Conservation (phyloP, 2,888 invertebrate species). For the Mesodorylaimus sp. region DNA sequence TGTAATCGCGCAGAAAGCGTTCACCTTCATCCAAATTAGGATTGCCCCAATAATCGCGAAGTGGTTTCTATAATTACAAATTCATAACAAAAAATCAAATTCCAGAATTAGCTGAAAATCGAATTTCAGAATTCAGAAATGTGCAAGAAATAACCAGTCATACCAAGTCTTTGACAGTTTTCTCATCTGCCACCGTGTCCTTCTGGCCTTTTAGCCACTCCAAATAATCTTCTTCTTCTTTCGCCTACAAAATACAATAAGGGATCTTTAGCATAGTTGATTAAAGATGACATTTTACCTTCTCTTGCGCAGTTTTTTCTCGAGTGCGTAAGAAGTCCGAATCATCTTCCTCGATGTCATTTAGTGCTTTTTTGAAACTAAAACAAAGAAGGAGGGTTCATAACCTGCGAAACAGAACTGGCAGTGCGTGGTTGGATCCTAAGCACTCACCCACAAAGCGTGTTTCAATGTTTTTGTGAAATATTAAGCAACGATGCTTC, state of each 20-base stretch:
- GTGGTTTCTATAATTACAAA: conserved; percentile 41
- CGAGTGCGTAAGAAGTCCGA: conserved; percentile 31
- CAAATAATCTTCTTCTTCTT: conserved; percentile 45
- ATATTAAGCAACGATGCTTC: too few relatives aligned
- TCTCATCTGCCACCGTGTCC: conserved; percentile 16
- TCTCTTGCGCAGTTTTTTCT: conserved; percentile 28
- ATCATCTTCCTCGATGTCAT: conserved; percentile 31
- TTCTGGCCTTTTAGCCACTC: conserved; percentile 57
- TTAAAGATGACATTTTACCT: conserved; percentile 17
- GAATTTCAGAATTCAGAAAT: neutral
- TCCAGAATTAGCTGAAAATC: neutral
- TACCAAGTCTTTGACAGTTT: conserved; percentile 11
- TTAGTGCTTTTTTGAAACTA: conserved; percentile 21
- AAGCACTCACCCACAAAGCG: neutral
- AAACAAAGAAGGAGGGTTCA: conserved; percentile 11
- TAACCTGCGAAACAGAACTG: too few relatives aligned
- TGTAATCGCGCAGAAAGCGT: conserved; percentile 73
- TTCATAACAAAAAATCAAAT: neutral
- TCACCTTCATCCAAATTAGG: conserved; percentile 63
- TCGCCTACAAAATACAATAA: conserved; percentile 14
- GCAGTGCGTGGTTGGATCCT: too few relatives aligned
- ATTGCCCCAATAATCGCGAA: conserved; percentile 65
- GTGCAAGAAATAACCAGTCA: neutral
- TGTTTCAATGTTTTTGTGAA: too few relatives aligned
- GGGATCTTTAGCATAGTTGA: conserved; percentile 7